Base-by-base conservation (phyloP, 2,797 vertebrate species). In the Stomatorhinus walkeri region DNA sequence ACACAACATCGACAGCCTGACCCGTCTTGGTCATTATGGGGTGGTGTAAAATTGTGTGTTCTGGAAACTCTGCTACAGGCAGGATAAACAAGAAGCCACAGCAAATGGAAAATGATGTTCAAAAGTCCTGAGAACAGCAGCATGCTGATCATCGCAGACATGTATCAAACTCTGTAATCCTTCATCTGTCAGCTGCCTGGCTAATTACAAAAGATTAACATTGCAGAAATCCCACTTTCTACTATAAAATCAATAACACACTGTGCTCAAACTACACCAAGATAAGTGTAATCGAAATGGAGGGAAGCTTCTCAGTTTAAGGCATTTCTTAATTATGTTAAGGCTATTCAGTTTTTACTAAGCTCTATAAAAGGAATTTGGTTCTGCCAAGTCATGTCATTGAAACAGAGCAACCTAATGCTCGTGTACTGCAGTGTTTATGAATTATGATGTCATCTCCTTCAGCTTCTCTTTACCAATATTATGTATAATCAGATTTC, bases 371-470 rank as follows among this genome's bases (percentile, higher is more conserved):
- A 40, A 32, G 46, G 54, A 61, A n/a, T 59, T n/a, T 40, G 2
- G 14, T 64, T 36, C 36, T 61, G 48, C 36, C 7, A 59, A 43
- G 16, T 32, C 28, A 56, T 46, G 86, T 28, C 19, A 87, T 12
- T 86, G 85, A 86, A 56, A 49, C 22, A 24, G 54, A 87, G 28
- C 36, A 81, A 56, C 28, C 46, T 40, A 40, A 43, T 56, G 19
- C 24, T 7, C 12, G 22, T 36, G 32, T 14, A 9, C 12, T 87
- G 49, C 49, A 76, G 32, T n/a, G 48, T 87, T 36, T 40, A 61
- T 61, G 28, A 87, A 87, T 87, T 87, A 64, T 56, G 32, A 51
- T 43, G 10, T n/a, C 8, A 87, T 64, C 19, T 87, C 86, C 86
- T 64, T n/a, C 32, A 87, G 54, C 51, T 87, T 87, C 12, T 59